Base-by-base conservation (phyloP, 2,888 invertebrate species). In the Nymphalis polychloros region DNA sequence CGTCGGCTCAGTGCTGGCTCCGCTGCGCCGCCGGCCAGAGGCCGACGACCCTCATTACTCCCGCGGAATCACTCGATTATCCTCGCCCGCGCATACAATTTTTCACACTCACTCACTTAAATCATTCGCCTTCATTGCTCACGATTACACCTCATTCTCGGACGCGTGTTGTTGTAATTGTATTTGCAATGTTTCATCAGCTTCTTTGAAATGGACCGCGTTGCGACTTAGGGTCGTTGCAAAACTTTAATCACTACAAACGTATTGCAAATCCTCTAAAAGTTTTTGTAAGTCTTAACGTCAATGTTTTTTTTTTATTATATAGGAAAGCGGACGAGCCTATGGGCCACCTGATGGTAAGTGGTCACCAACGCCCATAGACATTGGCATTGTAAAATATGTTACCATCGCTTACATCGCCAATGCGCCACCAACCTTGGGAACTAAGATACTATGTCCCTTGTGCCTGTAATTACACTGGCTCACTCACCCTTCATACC, bases 61-160 rank as follows among this genome's bases (percentile, higher is more conserved):
- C 64, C 52, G 48, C 48, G n/a, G 57, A 52, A 5, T 48, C 17
- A 19, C 50, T 46, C 59, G 67, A 52, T 59, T 67, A 62, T 63
- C 57, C 46, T 63, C 59, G 67, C 63, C 67, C 63, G 46, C 62
- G 59, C 65, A 46, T 50, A 57, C 67, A 52, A 67, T 67, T 67
- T 63, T 67, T 67, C 67, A 63, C 62, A 67, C 63, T 67, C 50
- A 46, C 57, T 57, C 55, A 48, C 57, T 64, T 57, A 59, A 63
- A 59, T 63, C 41, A 46, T 59, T 49, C 61, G 31, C 31, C 63
- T 48, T 67, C 63, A 59, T 67, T 67, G 67, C 55, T 48, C 59
- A 52, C 67, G 31, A 55, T 59, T 59, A 23, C 48, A n/a, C 41
- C 59, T 53, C 35, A 46, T n/a, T 55, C 52, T 47, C 57, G 47